These are phyloP conservation scores for Ailurus styani DNA, from an alignment of 2,113 vertebrate genomes.

Conservation along the genomic window DNA sequence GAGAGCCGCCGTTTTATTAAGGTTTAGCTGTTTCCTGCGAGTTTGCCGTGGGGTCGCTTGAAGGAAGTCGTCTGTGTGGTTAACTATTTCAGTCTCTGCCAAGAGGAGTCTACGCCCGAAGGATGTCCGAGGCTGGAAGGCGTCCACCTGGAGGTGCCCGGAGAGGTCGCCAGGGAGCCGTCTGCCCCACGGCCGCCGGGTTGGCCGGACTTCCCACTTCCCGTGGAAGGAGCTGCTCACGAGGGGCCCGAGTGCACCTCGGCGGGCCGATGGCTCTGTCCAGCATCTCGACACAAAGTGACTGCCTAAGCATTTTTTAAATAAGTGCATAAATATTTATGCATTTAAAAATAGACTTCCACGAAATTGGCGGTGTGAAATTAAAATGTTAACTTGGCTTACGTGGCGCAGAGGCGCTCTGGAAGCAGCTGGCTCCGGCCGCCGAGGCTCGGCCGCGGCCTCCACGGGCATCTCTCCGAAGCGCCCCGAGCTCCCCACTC, in stretches of 20 bases:
- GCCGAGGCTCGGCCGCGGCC: accelerated
- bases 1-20: not conserved
- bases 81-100: not conserved
- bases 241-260: not conserved
- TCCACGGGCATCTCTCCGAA: accelerated
- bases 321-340: not conserved
- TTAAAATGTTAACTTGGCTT: accelerated
- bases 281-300: too few relatives aligned
- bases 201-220: not conserved
- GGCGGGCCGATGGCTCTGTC: not conserved
- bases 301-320: not conserved
- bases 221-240: not conserved
- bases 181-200: accelerated
- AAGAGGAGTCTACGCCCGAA: not conserved
- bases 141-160: accelerated
- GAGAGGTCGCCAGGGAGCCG: accelerated
- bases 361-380: not conserved
- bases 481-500: too few relatives aligned
- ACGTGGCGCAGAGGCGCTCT: accelerated
- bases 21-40: not conserved
- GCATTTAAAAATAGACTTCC: not conserved
- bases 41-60: not conserved
- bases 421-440: accelerated
- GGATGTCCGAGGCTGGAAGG: accelerated
- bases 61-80: not conserved